A percentile compares a stretch with the other conserved stretches of the same genome.
Evolutionary conservation across 2,888 invertebrate genomes (phyloP).

Genomic region (Xanthia togata): DNA sequence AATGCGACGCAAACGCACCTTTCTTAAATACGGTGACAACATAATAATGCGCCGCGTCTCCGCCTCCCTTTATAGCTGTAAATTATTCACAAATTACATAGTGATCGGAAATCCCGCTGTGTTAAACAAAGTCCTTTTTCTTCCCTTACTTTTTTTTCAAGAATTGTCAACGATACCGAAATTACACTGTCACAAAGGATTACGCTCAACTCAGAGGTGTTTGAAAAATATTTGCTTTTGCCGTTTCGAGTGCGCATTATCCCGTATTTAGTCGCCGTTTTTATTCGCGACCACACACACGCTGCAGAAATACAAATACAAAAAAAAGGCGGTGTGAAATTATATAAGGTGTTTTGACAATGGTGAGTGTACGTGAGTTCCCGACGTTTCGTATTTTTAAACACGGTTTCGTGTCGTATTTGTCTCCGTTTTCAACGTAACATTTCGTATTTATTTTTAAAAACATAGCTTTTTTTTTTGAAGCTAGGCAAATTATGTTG

Average conservation of each 20-base stretch:
- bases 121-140: constrained; percentile 76
- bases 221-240: constrained; percentile 89
- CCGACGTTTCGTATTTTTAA: constrained; percentile 85
- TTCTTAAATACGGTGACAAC: constrained; percentile 82
- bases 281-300: constrained; percentile 86
- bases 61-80: constrained; percentile 76
- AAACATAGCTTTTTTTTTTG: constrained; percentile 22
- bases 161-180: constrained; percentile 88
- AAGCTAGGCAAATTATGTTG: neutral
- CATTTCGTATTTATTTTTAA: constrained; percentile 30
- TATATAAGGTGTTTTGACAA: constrained; percentile 90
- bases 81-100: constrained; percentile 88
- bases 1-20: constrained; percentile 68
- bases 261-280: constrained; percentile 78
- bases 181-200: constrained; percentile 87
- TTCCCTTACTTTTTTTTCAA: constrained; percentile 70
- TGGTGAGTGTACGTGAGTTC: constrained; percentile 85
- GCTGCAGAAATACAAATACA: constrained; percentile 62
- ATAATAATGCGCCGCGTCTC: constrained; percentile 80
- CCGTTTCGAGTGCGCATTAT: constrained; percentile 85
- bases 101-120: constrained; percentile 83
- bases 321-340: constrained; percentile 80
- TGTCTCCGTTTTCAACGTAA: constrained; percentile 73
- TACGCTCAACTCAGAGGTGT: constrained; percentile 83
- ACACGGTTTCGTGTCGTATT: constrained; percentile 80